These are phyloP conservation scores for Reticulitermes lucifugus DNA, from an alignment of 2,888 invertebrate species.

Conservation along the genomic window DNA sequence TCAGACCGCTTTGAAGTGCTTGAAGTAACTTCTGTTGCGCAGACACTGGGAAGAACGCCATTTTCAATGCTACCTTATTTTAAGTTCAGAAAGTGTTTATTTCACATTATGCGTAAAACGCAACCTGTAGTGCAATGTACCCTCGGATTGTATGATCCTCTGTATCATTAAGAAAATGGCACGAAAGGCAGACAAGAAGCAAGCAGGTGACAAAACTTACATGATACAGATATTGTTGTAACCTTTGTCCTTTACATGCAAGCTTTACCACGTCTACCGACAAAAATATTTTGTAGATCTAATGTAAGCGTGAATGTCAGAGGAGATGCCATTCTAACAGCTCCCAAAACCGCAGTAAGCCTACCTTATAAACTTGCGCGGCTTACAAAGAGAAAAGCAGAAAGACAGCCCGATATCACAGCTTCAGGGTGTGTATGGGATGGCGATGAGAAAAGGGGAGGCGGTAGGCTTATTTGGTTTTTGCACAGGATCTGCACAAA, in stretches of 20 bases:
- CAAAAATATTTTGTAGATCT: not conserved
- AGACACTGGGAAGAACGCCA: too few species aligned
- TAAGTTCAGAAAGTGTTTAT: too few species aligned
- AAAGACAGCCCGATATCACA: not conserved
- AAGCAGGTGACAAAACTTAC: not conserved
- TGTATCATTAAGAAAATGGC: not conserved
- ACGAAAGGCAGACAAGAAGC: not conserved
- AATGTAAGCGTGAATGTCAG: slow-evolving; percentile 1
- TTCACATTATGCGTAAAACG: too few species aligned
- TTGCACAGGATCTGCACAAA: not conserved
- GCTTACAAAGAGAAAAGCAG: not conserved
- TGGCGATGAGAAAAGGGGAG: not conserved
- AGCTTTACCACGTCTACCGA: not conserved
- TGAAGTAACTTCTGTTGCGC: too few species aligned
- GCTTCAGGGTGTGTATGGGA: not conserved
- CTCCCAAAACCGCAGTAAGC: slow-evolving; percentile 16
- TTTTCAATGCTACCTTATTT: too few species aligned
- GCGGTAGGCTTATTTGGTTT: not conserved
- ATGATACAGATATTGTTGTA: slow-evolving; percentile 7
- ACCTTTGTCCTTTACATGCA: not conserved
- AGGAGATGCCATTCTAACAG: slow-evolving; percentile 4
- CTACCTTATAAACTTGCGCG: not conserved
- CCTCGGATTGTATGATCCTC: too few species aligned
- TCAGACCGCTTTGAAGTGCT: too few species aligned
- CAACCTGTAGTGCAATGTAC: too few species aligned